These are phyloP conservation scores for Rutilus rutilus DNA, from an alignment of 2,113 vertebrate species.

Conservation along the genomic window DNA sequence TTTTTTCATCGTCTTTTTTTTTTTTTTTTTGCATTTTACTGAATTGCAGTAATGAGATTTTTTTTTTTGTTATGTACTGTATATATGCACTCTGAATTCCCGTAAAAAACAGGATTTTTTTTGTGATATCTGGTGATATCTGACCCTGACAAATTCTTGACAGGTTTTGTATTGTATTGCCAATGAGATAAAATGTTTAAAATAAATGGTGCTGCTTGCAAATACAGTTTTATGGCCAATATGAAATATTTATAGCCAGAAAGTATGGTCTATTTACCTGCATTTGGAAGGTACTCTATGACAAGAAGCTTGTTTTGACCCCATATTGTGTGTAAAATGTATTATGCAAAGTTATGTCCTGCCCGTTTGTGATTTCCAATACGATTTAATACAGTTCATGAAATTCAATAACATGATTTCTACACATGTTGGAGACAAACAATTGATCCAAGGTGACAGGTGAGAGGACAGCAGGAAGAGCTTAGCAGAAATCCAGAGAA, in stretches of 20 bases:
- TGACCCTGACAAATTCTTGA: neutral
- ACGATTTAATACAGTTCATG: neutral
- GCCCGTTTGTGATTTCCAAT: neutral
- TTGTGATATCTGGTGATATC: neutral
- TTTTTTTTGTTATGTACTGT: too few species aligned
- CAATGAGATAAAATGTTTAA: neutral
- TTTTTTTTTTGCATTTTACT: neutral
- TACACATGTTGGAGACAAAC: neutral
- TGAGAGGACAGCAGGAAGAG: slow-evolving; percentile 23
- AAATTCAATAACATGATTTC: neutral
- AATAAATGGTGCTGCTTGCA: neutral
- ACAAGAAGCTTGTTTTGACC: neutral
- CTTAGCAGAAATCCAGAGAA: slow-evolving; percentile 37
- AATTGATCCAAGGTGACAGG: neutral
- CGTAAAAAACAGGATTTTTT: neutral
- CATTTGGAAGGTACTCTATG: neutral
- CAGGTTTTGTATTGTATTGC: neutral
- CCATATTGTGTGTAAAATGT: neutral
- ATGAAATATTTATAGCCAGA: neutral
- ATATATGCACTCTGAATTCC: too few species aligned
- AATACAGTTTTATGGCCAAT: neutral
- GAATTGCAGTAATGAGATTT: neutral
- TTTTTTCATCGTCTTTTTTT: neutral
- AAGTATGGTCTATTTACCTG: neutral
- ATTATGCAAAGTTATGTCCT: neutral